These are phyloP conservation scores for Diploptera punctata DNA, from an alignment of 2,888 invertebrate genomes.

Conservation along the genomic window DNA sequence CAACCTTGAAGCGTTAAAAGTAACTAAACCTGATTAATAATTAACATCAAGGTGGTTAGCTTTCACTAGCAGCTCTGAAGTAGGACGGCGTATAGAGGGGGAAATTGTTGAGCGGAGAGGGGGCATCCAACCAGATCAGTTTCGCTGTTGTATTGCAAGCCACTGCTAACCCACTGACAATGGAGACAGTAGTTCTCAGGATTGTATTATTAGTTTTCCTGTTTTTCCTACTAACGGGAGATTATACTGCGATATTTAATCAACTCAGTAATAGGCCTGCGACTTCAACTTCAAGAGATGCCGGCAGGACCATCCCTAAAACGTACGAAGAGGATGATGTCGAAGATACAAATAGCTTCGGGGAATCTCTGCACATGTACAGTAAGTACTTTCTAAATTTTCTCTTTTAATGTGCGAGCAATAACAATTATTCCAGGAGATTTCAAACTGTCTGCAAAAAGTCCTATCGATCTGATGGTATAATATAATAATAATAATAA, in stretches of 20 bases:
- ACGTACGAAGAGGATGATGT: constrained; percentile 17
- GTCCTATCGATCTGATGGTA: too few species aligned
- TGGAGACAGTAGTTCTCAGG: constrained; percentile 53
- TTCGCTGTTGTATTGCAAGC: background rate
- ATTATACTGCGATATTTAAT: constrained; percentile 57
- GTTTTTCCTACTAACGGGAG: constrained; percentile 62
- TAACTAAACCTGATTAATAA: too few species aligned
- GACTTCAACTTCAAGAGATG: background rate
- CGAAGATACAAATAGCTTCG: constrained; percentile 46
- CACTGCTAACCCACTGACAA: constrained; percentile 24
- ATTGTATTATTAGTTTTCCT: constrained; percentile 62
- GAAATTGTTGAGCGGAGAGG: too few species aligned
- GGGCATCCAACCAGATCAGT: too few species aligned
- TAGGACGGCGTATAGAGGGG: constrained; percentile 2
- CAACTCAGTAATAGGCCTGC: background rate
- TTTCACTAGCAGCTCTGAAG: background rate
- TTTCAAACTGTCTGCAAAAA: too few species aligned
- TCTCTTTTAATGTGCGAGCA: too few species aligned
- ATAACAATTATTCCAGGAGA: too few species aligned
- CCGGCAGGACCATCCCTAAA: constrained; percentile 21
- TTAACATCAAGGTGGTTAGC: too few species aligned
- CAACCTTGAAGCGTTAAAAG: too few species aligned
- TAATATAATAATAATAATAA: too few species aligned
- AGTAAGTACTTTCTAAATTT: constrained; percentile 34
- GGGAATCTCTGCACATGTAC: constrained; percentile 23